Percentiles rank a stretch among this genome's conserved stretches.
phyloP scores from a whole-genome alignment of 2,797 vertebrate genomes.

The Nannoperca australis region DNA sequence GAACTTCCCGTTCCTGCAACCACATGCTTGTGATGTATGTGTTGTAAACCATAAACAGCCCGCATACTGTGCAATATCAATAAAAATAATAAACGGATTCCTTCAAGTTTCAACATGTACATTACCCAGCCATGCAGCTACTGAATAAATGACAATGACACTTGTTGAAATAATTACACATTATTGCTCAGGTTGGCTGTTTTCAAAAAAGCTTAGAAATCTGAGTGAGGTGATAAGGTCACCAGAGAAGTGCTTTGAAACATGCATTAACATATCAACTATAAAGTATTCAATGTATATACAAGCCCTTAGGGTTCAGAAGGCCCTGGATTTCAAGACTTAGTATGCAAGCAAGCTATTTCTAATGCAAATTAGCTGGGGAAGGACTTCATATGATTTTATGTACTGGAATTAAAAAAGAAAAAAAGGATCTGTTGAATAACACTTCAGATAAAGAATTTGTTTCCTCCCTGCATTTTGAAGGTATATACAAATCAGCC shows the following conservation, averaged over 20 bases:
- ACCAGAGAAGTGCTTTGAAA: slow-evolving; percentile 19
- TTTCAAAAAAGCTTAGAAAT: slow-evolving; percentile 32
- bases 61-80: neutral
- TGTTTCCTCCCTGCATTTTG: neutral
- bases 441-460: neutral
- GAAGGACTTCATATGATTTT: slow-evolving; percentile 53
- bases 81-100: neutral
- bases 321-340: slow-evolving; percentile 23
- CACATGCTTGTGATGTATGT: no score
- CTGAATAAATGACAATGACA: slow-evolving; percentile 22
- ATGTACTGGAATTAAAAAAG: slow-evolving; percentile 52
- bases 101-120: neutral
- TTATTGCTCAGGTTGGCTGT: slow-evolving; percentile 20
- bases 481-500: neutral
- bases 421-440: slow-evolving; percentile 26
- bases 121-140: neutral
- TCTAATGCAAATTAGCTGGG: slow-evolving; percentile 69
- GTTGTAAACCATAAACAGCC: no score
- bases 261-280: slow-evolving; percentile 29
- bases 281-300: slow-evolving; percentile 15
- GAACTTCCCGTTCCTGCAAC: no score
- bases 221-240: slow-evolving; percentile 35
- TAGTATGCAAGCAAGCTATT: slow-evolving; percentile 34
- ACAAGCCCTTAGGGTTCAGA: slow-evolving; percentile 29
- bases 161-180: slow-evolving; percentile 33